These are phyloP conservation scores for Megalops cyprinoides DNA, from an alignment of 2,797 vertebrate species.

Conservation along the genomic window DNA sequence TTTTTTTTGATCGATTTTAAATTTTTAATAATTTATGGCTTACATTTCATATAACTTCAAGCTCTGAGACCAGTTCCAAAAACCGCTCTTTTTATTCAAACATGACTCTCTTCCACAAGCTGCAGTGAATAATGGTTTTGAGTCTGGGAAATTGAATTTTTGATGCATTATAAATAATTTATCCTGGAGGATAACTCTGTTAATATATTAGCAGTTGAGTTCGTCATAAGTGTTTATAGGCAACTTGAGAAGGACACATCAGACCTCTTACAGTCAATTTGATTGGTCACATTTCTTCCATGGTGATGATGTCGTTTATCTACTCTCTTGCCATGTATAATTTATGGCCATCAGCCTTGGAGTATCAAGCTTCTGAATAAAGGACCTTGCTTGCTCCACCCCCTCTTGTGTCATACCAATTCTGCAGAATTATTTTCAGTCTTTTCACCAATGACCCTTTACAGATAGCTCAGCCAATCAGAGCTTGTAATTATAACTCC, in stretches of 20 bases:
- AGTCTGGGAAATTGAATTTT: constrained; percentile 71
- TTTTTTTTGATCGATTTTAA: constrained; percentile 57
- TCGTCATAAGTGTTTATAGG: constrained; percentile 65
- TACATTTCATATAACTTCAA: constrained; percentile 55
- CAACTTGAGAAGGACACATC: constrained; percentile 56
- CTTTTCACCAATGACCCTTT: background rate
- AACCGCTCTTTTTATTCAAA: constrained; percentile 67
- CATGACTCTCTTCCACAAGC: constrained; percentile 57
- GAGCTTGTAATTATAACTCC: background rate
- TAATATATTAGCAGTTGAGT: constrained; percentile 69
- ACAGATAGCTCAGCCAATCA: background rate
- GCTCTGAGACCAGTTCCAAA: constrained; percentile 52
- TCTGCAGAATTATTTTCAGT: background rate
- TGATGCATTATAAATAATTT: constrained; percentile 74
- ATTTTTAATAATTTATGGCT: constrained; percentile 58
- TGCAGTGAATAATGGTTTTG: constrained; percentile 67
- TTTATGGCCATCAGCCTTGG: background rate
- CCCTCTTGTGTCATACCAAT: background rate
- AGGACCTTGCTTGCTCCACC: background rate
- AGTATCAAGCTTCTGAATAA: constrained; percentile 10
- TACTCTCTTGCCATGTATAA: background rate
- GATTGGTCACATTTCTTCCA: constrained; percentile 17
- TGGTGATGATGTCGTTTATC: background rate
- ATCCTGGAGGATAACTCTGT: constrained; percentile 66
- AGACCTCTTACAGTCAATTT: constrained; percentile 18